Conservation (phyloP, 2,113 vertebrate genomes). For the Axis porcinus region DNA sequence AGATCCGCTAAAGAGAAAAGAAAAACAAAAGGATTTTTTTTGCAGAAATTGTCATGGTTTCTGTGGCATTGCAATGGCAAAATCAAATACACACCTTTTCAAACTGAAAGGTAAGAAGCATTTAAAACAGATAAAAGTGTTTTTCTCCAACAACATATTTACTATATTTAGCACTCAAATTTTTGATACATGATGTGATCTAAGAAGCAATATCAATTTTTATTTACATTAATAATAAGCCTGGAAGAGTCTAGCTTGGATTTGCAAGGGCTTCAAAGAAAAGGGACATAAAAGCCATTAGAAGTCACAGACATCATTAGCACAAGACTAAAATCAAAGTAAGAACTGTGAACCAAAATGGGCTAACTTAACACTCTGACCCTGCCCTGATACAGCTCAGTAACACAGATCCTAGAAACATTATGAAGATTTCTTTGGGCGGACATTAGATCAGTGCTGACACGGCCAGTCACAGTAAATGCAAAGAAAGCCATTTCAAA, state of each 20-base stretch:
- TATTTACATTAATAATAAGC: not conserved
- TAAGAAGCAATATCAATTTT: not conserved
- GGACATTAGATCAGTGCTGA: not conserved
- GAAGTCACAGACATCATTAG: not conserved
- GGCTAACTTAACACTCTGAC: not conserved
- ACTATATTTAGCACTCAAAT: not conserved
- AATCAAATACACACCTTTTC: not conserved
- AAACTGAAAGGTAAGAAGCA: not conserved
- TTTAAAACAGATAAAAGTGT: not conserved
- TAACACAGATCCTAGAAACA: not conserved
- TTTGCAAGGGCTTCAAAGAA: not conserved
- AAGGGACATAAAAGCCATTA: not conserved
- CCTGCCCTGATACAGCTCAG: not conserved
- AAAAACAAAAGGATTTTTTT: not conserved
- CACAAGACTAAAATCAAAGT: not conserved
- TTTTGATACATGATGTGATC: not conserved
- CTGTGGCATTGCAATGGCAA: not conserved
- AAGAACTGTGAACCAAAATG: not conserved
- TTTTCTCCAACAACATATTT: not conserved
- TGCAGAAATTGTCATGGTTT: not conserved
- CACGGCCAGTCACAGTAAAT: not conserved
- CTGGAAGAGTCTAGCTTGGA: not conserved
- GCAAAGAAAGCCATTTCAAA: slow-evolving; percentile 21
- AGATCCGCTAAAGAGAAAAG: not conserved
- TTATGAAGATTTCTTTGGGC: not conserved